Conservation (phyloP, 2,113 vertebrate genomes). For the Haemorhous mexicanus region DNA sequence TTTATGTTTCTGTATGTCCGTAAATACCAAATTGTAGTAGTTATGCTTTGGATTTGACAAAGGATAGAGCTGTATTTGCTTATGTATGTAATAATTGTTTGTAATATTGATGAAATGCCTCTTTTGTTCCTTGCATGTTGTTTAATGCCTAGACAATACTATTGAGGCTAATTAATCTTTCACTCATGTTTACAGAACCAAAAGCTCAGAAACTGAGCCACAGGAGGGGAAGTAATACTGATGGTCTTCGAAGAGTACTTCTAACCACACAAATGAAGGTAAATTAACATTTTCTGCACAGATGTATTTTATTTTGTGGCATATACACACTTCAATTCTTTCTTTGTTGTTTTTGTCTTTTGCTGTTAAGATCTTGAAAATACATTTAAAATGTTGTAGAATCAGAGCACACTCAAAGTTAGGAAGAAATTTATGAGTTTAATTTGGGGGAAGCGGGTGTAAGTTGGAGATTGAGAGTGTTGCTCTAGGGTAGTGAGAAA, state of each 20-base stretch:
- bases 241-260: conserved; percentile 83
- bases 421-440: neutral
- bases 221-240: conserved; percentile 75
- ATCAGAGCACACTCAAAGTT: neutral
- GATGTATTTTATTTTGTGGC: neutral
- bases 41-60: neutral
- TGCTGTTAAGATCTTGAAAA: conserved; percentile 51
- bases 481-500: neutral
- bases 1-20: neutral
- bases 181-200: conserved; percentile 57
- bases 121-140: neutral
- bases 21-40: neutral
- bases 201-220: conserved; percentile 78
- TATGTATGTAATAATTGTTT: neutral
- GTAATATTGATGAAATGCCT: neutral
- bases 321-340: neutral
- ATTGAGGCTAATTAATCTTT: neutral
- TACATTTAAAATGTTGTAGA: neutral
- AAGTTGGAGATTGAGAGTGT: neutral
- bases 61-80: neutral
- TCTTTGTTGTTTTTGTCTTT: neutral
- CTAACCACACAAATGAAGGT: conserved; percentile 92
- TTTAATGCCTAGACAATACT: neutral
- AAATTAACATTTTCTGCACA: conserved; percentile 2
- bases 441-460: rapidly evolving